A percentile compares a stretch with the other conserved stretches of the same genome.
Conservation (phyloP, 2,113 vertebrate genomes). For the Sturnus vulgaris region DNA sequence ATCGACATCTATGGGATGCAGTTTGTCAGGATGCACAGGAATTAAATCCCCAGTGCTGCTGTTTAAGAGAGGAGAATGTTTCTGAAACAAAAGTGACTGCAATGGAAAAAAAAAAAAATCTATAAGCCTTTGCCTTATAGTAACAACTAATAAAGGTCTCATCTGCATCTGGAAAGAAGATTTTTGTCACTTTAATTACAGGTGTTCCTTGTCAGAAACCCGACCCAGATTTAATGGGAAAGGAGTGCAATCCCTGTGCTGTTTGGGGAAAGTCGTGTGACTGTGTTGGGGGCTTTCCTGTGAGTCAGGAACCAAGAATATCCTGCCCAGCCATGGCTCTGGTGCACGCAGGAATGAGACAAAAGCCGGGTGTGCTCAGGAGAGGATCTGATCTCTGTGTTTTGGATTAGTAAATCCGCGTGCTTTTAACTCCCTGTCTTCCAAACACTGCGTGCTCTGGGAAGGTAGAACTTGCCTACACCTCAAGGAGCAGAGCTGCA, state of each 20-base stretch:
- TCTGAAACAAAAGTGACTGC: not conserved
- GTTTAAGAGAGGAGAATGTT: not conserved
- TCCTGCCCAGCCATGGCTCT: not conserved
- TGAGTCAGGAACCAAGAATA: not conserved
- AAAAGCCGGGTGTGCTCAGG: not conserved
- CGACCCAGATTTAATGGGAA: not conserved
- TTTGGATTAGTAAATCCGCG: not conserved
- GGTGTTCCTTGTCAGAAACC: not conserved
- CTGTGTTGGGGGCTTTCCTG: not conserved
- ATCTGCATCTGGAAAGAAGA: not conserved
- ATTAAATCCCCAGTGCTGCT: not conserved
- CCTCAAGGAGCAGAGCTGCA: not conserved
- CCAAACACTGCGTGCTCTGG: not conserved
- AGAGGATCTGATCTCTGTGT: accelerated
- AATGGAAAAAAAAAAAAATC: not conserved
- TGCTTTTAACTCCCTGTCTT: not conserved
- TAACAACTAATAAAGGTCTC: not conserved
- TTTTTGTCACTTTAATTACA: not conserved
- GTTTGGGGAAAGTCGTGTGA: not conserved
- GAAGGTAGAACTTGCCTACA: not conserved
- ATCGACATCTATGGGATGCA: not conserved
- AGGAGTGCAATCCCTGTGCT: not conserved
- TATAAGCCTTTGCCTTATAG: not conserved
- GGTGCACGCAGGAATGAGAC: accelerated
- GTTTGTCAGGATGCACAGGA: not conserved